Base-by-base conservation (phyloP, 2,888 invertebrate genomes). In the Gortyna flavago region DNA sequence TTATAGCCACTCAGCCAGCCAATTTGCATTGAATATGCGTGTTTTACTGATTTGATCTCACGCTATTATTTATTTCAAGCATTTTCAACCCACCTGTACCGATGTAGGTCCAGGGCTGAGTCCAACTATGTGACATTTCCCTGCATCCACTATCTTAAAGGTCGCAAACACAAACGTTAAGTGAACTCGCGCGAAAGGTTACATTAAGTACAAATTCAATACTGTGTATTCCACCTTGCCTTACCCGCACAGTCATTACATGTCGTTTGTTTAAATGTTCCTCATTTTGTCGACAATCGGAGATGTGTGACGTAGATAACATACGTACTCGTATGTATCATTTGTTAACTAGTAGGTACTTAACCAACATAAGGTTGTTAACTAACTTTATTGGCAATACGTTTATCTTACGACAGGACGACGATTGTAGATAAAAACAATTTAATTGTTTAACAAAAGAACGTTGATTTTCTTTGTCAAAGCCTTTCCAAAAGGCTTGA, bases 121-220 rank as follows among this genome's bases (percentile, higher is more conserved):
- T 95, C 96, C 95, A 95, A 95, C 95, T 95, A 96, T 95, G 95
- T 96, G 96, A 96, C 96, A 96, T 96, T 96, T 96, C 92, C 95
- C 93, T 89, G 93, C 93, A 94, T 93, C 94, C 94, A 94, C 94
- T 94, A 95, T 95, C 95, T 85, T 93, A 95, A 96, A 96, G 96
- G 96, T 96, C 93, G 92, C 92, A 90, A 93, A 91, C 90, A 92
- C 91, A 93, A 93, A 92, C 93, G 93, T 92, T 92, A 93, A 91
- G 92, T 92, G 89, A 89, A 89, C 88, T 80, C 88, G 89, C 89
- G 93, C 93, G 75, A 93, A 93, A 93, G 93, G 97, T 97, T 95
- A 95, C 92, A 91, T 89, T 89, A 88, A 87, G 89, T 94, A 95
- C 95, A 95, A 95, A 96, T 95, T 96, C 94, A 95, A 96, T 96